Evolutionary conservation across 2,797 vertebrate species (phyloP), one percentile per base, ranked within the genome.

Genomic region (Xenentodon cancila): DNA sequence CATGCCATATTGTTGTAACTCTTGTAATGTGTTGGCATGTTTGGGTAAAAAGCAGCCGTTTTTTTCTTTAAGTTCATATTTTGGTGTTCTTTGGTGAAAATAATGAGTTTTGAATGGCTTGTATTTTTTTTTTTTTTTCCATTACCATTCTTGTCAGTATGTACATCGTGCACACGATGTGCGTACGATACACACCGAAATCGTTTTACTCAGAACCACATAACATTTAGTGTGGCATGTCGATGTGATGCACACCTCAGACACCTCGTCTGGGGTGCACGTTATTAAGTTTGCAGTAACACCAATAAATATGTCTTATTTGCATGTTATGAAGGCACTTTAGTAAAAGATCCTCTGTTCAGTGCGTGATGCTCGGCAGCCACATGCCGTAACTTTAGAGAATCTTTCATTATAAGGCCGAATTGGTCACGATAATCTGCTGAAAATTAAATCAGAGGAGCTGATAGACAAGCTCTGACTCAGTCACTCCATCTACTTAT

Each of bases 381-480:
- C 21, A 58, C 60, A 44, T 32, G 43, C 19, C 37, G 4, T 20
- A 72, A 81, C 64, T 77, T 81, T 54, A 74, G 54, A 77, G 59
- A 62, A 42, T 64, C 37, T 72, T 52, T 61, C 44, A 71, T 70
- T 76, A 69, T 21, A 40, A 46, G n/a, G 17, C 69, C 49, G 32
- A 61, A 84, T 81, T 82, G 77, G 68, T 73, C 63, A 47, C 1
- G 44, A 75, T 85, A 75, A 88, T 88, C 79, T 73, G 73, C 66
- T 71, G 57, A 32, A 84, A 85, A 86, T 89, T 84, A 59, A 78
- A 75, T 81, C 72, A 50, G 49, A 66, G 59, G 32, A 75, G 65
- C 71, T 57, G 84, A 88, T 75, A 71, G 78, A 84, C 64, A 68
- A 77, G 70, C 67, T 70, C 62, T n/a, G 64, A 81, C 62, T 75